phyloP scores from a whole-genome alignment of 2,888 invertebrate species.

The Meiosimyza platycephala region DNA sequence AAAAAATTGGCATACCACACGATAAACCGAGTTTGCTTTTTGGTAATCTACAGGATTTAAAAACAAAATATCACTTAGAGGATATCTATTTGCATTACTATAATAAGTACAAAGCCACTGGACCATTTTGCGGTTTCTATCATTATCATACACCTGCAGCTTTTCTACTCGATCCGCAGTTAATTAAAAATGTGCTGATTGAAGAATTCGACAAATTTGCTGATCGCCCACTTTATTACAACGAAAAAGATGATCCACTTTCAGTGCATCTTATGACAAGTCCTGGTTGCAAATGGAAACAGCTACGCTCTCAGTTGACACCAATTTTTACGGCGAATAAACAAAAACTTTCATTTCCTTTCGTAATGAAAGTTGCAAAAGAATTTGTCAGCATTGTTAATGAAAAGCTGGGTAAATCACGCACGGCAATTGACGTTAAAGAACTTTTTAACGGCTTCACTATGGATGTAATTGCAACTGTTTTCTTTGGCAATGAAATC shows the following conservation, averaged over 20 bases:
- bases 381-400: constrained; percentile 51
- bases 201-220: constrained; percentile 62
- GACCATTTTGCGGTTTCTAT: constrained; percentile 55
- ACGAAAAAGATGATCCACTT: constrained; percentile 63
- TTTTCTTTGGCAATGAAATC: constrained; percentile 68
- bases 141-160: constrained; percentile 50
- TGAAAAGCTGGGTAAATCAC: constrained; percentile 40
- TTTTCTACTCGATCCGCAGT: constrained; percentile 53
- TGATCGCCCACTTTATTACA: constrained; percentile 59
- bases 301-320: constrained; percentile 65
- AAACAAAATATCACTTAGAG: constrained; percentile 46
- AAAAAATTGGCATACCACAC: constrained; percentile 34
- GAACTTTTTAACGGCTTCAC: constrained; percentile 67
- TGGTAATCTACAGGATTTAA: constrained; percentile 35
- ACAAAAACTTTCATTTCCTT: constrained; percentile 67
- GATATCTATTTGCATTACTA: constrained; percentile 30
- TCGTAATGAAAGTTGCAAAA: constrained; percentile 57
- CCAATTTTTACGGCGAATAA: constrained; percentile 66
- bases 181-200: constrained; percentile 54
- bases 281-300: constrained; percentile 66
- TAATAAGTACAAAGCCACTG: constrained; percentile 41
- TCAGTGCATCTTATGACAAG: constrained; percentile 60
- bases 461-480: constrained; percentile 68
- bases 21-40: constrained; percentile 32
- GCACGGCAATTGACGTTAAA: constrained; percentile 60